phyloP scores from a whole-genome alignment of 2,113 vertebrate genomes.

The Phaetusa simplex region DNA sequence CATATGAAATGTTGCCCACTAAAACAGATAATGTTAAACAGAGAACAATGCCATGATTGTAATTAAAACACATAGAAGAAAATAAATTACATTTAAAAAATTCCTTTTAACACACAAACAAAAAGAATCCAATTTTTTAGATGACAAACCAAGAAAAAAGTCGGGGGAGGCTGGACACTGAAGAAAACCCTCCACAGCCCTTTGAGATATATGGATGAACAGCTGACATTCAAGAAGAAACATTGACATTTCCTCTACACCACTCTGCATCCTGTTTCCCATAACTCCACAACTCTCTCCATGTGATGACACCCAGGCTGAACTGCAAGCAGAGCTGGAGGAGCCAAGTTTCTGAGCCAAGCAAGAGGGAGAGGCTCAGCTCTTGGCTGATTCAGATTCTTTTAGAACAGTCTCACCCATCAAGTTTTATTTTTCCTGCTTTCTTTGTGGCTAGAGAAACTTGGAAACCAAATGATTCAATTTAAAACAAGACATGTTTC shows the following conservation, averaged over 20 bases:
- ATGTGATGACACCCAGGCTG: background rate
- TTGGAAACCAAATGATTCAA: background rate
- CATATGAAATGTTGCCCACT: background rate
- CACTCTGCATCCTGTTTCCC: background rate
- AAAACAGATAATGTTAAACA: background rate
- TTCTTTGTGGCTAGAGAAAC: background rate
- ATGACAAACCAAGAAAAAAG: background rate
- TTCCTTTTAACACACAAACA: background rate
- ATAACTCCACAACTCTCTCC: background rate
- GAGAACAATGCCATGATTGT: background rate
- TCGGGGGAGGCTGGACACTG: fast-evolving
- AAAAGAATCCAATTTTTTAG: background rate
- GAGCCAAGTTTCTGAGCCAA: constrained; percentile 16
- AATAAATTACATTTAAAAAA: background rate
- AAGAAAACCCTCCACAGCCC: background rate
- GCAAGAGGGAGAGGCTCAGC: constrained; percentile 1
- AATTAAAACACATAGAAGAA: background rate
- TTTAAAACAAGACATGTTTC: background rate
- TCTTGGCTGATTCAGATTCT: background rate
- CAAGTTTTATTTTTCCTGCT: background rate
- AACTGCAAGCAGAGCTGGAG: background rate
- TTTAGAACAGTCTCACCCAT: background rate
- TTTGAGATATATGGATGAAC: background rate
- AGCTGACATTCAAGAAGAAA: background rate
- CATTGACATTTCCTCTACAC: background rate